A percentile compares a stretch with the other conserved stretches of the same genome.
phyloP scores from a whole-genome alignment of 2,113 vertebrate species.

The Gyps fulvus region DNA sequence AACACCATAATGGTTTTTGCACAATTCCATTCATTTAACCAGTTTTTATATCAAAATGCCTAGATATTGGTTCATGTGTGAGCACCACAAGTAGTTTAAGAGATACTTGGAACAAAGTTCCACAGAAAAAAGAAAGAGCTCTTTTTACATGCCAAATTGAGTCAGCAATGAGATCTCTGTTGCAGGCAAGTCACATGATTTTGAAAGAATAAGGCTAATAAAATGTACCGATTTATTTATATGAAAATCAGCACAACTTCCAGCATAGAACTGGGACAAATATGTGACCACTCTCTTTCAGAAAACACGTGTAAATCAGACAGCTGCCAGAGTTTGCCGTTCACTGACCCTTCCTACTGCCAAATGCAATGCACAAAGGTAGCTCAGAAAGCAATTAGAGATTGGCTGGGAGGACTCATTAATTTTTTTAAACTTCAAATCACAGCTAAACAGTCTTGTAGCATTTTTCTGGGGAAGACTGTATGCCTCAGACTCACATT shows the following conservation, averaged over 20 bases:
- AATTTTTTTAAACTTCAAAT: constrained; percentile 1
- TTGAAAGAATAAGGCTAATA: constrained; percentile 18
- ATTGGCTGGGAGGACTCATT: neutral
- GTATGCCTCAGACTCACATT: neutral
- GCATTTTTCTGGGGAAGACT: neutral
- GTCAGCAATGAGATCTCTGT: constrained; percentile 34
- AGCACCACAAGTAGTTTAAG: neutral
- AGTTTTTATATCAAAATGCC: neutral
- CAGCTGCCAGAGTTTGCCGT: constrained; percentile 9
- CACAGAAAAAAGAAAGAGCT: neutral
- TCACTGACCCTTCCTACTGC: constrained; percentile 25
- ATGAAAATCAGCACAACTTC: constrained; percentile 10
- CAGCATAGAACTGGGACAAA: neutral
- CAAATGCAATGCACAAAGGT: constrained; percentile 29
- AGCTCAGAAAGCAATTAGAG: constrained; percentile 38
- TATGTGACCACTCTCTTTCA: neutral
- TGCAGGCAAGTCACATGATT: neutral
- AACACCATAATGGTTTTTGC: neutral
- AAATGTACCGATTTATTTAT: constrained; percentile 28
- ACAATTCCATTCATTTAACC: neutral
- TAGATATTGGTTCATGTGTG: neutral
- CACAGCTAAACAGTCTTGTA: neutral
- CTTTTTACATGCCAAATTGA: neutral
- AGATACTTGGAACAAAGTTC: neutral
- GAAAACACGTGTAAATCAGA: constrained; percentile 15